Evolutionary conservation across 1,140 invertebrate genomes (phyloP).

Genomic region (Agrypnia vestita): DNA sequence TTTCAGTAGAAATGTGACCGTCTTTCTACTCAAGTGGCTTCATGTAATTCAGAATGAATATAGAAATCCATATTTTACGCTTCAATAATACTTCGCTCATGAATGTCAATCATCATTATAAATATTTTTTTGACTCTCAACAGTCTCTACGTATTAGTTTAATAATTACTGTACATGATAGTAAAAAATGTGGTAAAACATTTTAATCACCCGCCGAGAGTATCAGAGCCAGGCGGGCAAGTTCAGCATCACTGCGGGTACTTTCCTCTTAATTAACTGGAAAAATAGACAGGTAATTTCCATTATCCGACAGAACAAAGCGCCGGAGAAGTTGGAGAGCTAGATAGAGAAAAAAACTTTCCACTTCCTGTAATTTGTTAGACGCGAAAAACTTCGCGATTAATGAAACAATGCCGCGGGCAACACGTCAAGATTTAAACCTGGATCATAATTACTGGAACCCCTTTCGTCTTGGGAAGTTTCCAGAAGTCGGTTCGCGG

Average conservation of each 20-base stretch:
- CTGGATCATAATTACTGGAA: constrained; percentile 61
- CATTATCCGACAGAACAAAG: constrained; percentile 58
- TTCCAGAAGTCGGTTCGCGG: constrained; percentile 51
- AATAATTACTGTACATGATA: too few relatives aligned
- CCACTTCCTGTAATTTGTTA: constrained; percentile 57
- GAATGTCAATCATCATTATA: too few relatives aligned
- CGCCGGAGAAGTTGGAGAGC: constrained; percentile 43
- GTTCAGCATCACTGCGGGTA: constrained; percentile 34
- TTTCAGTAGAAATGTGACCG: too few relatives aligned
- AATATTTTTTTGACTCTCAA: too few relatives aligned
- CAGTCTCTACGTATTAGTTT: too few relatives aligned
- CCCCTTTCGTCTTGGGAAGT: constrained; percentile 51
- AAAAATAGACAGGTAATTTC: constrained; percentile 62
- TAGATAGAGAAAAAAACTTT: constrained; percentile 55
- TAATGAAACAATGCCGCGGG: constrained; percentile 62
- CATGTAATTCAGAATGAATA: too few relatives aligned
- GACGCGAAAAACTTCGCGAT: constrained; percentile 61
- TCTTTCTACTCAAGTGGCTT: too few relatives aligned
- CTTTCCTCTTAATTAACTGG: constrained; percentile 55
- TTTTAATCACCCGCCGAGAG: background rate
- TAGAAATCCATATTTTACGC: too few relatives aligned
- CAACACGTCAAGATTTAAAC: constrained; percentile 61
- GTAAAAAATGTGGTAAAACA: constrained; percentile 15
- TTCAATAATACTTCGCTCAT: too few relatives aligned
- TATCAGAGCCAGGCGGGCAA: background rate